A percentile compares a stretch with the other conserved stretches of the same genome.
phyloP scores from a whole-genome alignment of 2,888 invertebrate genomes.

The Druceiella hillmani region DNA sequence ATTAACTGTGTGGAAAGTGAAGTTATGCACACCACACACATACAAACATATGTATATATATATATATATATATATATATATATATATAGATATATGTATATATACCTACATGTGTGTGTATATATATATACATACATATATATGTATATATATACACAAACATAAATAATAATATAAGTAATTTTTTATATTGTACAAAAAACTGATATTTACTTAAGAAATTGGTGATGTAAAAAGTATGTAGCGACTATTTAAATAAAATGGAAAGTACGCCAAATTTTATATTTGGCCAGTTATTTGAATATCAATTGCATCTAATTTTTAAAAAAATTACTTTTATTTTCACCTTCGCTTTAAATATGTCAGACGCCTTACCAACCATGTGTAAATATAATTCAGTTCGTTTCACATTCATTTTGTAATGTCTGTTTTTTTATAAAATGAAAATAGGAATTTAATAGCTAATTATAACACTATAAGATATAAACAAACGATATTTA shows the following conservation, averaged over 20 bases:
- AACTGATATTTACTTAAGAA: conserved; percentile 54
- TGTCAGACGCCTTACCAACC: too few relatives aligned
- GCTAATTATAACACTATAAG: too few relatives aligned
- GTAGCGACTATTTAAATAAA: conserved; percentile 53
- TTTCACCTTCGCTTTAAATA: too few relatives aligned
- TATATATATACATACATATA: conserved; percentile 2
- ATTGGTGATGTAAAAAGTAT: conserved; percentile 55
- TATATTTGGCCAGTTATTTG: conserved; percentile 48
- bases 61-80: conserved; percentile 1
- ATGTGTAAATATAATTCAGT: too few relatives aligned
- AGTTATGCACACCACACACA: conserved; percentile 39
- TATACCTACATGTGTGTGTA: background rate
- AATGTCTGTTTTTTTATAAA: too few relatives aligned
- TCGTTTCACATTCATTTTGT: too few relatives aligned
- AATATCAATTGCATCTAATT: conserved; percentile 51
- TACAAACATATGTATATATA: background rate
- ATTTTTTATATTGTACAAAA: conserved; percentile 56
- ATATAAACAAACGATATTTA: too few relatives aligned
- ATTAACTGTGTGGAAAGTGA: conserved; percentile 31
- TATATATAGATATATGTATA: background rate
- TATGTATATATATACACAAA: conserved; percentile 37
- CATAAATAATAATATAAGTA: conserved; percentile 41
- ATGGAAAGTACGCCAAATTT: conserved; percentile 49
- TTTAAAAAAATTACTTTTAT: conserved; percentile 53
- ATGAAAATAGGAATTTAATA: too few relatives aligned